phyloP scores from a whole-genome alignment of 2,797 vertebrate species.

The Tenualosa ilisha region DNA sequence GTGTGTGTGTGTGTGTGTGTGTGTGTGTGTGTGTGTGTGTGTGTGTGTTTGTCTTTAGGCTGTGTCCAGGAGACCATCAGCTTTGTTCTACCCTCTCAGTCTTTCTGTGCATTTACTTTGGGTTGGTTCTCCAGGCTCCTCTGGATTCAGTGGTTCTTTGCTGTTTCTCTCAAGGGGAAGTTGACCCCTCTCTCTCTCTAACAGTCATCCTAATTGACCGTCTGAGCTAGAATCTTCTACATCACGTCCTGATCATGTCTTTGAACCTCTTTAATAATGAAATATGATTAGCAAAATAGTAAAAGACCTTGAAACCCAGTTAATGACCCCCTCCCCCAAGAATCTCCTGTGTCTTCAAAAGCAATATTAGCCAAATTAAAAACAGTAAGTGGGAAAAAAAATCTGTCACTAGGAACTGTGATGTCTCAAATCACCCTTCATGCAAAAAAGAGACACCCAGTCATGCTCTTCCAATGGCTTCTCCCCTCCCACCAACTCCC shows the following conservation, averaged over 20 bases:
- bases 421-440: neutral
- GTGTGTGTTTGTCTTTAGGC: too few relatives aligned
- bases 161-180: neutral
- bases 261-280: neutral
- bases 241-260: neutral
- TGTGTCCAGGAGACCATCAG: neutral
- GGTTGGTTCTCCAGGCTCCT: neutral
- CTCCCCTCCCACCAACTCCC: neutral
- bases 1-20: slow-evolving; percentile 31
- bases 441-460: neutral
- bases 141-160: neutral
- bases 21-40: neutral
- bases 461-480: neutral
- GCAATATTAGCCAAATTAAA: neutral
- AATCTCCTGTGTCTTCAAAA: slow-evolving; percentile 4
- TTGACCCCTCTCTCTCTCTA: neutral
- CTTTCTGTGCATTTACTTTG: neutral
- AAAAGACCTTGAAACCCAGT: neutral
- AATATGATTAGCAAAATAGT: neutral
- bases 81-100: neutral
- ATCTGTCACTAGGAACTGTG: neutral
- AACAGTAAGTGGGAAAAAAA: neutral
- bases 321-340: neutral
- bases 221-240: neutral
- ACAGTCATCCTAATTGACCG: neutral